phyloP scores from a whole-genome alignment of 2,797 vertebrate genomes.

The Typhlichthys subterraneus region DNA sequence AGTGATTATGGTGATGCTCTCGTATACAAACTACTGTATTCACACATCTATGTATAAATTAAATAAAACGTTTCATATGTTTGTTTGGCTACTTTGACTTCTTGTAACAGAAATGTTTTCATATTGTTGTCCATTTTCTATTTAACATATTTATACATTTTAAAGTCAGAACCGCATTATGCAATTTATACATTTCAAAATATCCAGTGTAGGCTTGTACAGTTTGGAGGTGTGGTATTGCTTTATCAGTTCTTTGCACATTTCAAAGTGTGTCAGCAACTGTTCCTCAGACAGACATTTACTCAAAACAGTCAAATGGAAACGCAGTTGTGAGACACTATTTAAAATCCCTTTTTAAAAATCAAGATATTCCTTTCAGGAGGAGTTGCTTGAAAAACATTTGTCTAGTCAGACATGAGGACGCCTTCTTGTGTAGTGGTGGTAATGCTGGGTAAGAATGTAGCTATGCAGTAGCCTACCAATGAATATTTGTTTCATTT shows the following conservation, averaged over 20 bases:
- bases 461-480: neutral
- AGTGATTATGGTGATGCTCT: neutral
- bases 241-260: constrained; percentile 65
- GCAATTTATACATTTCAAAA: constrained; percentile 3
- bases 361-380: neutral
- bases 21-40: constrained; percentile 21
- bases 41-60: constrained; percentile 9
- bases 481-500: neutral
- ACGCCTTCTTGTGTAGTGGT: constrained; percentile 51
- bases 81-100: neutral
- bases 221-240: constrained; percentile 19
- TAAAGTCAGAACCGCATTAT: no score
- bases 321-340: neutral
- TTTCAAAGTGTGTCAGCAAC: constrained; percentile 9
- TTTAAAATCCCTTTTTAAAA: neutral
- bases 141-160: neutral
- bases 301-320: constrained; percentile 12
- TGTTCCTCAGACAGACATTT: neutral
- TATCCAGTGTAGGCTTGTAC: no score
- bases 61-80: constrained; percentile 25
- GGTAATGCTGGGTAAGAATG: constrained; percentile 58
- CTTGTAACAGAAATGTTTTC: neutral
- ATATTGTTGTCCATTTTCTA: neutral
- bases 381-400: neutral
- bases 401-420: neutral